Evolutionary conservation across 2,797 vertebrate genomes (phyloP).

Genomic region (Pangasius mekongensis): DNA sequence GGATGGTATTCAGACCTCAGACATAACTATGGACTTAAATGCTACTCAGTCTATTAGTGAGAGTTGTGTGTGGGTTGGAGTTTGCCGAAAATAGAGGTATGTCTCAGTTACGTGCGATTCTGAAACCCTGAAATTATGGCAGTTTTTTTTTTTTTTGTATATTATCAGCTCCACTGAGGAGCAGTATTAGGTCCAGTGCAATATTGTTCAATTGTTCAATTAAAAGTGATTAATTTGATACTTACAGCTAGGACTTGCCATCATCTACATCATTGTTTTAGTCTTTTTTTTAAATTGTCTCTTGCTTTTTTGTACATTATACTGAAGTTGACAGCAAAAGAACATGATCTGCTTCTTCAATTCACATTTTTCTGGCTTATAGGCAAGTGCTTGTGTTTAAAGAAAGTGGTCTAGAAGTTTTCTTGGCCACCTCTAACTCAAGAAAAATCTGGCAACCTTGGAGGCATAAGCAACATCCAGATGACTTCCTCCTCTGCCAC

Average conservation of each 20-base stretch:
- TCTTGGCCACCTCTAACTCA: background rate
- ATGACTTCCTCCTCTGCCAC: slow-evolving; percentile 5
- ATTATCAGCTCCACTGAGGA: background rate
- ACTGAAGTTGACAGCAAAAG: background rate
- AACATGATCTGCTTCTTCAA: background rate
- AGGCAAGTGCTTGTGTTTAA: background rate
- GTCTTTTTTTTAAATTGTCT: background rate
- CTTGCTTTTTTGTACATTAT: background rate
- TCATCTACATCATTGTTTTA: background rate
- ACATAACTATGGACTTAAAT: background rate
- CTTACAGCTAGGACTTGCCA: background rate
- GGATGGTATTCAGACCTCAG: background rate
- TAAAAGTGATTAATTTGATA: background rate
- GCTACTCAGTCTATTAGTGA: too few relatives aligned
- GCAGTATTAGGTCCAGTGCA: background rate
- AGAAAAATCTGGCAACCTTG: background rate
- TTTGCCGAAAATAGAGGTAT: background rate
- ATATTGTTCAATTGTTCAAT: background rate
- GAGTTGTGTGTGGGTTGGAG: background rate
- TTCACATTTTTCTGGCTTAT: background rate
- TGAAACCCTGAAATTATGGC: background rate
- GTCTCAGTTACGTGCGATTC: background rate
- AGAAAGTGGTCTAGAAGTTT: background rate
- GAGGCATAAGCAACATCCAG: background rate
- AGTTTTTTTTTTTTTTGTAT: slow-evolving; percentile 5